phyloP scores from a whole-genome alignment of 2,888 invertebrate genomes.

The Thelaira solivaga region DNA sequence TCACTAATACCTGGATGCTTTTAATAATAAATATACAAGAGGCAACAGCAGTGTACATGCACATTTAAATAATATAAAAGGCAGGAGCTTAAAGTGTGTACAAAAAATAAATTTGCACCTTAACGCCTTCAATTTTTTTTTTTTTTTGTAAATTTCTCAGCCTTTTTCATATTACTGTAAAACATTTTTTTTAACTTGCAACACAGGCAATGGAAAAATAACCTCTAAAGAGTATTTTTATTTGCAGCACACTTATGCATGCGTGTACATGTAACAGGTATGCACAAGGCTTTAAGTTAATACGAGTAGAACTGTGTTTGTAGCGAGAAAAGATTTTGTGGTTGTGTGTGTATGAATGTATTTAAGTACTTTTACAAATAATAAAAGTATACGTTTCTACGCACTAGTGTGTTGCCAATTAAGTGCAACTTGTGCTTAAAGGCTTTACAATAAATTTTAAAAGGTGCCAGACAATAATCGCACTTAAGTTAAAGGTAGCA shows the following conservation, averaged over 20 bases:
- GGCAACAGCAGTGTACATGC: conserved; percentile 11
- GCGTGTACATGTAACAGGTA: no score
- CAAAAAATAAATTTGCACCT: conserved; percentile 55
- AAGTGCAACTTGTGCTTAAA: conserved; percentile 36
- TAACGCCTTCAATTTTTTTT: conserved; percentile 46
- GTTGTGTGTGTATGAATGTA: background rate
- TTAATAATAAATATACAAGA: conserved; percentile 40
- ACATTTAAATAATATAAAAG: conserved; percentile 19
- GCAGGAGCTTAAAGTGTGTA: conserved; percentile 41
- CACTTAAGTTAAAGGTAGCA: background rate
- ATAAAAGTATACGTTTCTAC: background rate
- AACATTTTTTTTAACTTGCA: background rate
- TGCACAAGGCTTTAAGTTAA: background rate
- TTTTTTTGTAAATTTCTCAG: no score
- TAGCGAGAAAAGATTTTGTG: no score
- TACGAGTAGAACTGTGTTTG: conserved; percentile 42
- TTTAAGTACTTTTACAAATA: conserved; percentile 8
- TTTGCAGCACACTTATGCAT: conserved; percentile 17
- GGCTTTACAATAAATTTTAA: conserved; percentile 36
- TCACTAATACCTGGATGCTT: conserved; percentile 52
- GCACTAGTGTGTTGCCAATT: conserved; percentile 41
- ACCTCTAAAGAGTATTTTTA: conserved; percentile 23
- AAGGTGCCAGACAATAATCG: background rate
- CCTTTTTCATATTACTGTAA: background rate
- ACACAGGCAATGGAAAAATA: conserved; percentile 5